Evolutionary conservation across 2,888 invertebrate genomes (phyloP).

Genomic region (Lasioglossum pauxillum): DNA sequence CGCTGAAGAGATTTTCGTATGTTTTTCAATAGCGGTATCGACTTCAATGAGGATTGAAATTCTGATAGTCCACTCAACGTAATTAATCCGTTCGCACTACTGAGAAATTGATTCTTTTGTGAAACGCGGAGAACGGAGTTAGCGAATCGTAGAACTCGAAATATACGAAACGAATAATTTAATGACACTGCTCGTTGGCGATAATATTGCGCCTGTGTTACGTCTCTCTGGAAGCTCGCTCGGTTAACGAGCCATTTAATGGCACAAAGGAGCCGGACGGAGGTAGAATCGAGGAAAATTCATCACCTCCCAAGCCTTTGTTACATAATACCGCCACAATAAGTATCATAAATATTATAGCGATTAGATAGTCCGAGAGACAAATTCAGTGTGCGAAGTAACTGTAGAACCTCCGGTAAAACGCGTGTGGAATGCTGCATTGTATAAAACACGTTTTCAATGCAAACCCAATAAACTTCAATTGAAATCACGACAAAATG

Average conservation of each 20-base stretch:
- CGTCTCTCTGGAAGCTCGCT: neutral
- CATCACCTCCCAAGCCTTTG: neutral
- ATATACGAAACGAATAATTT: neutral
- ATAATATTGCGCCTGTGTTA: neutral
- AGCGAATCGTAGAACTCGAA: neutral
- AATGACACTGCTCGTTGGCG: neutral
- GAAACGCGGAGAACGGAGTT: neutral
- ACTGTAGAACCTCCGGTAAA: neutral
- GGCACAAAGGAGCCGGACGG: neutral
- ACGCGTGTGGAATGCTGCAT: too few relatives aligned
- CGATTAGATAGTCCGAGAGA: neutral
- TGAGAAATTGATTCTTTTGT: neutral
- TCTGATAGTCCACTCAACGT: neutral
- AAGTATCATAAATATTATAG: neutral
- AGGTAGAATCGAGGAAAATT: neutral
- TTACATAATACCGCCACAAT: neutral
- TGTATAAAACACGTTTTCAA: too few relatives aligned
- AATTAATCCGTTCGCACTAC: neutral
- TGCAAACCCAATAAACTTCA: neutral
- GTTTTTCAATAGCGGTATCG: neutral
- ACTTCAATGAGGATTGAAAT: neutral
- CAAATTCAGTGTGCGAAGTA: neutral
- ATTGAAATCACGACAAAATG: neutral
- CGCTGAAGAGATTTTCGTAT: neutral
- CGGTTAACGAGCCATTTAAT: neutral